Conservation (phyloP, 2,113 vertebrate species). For the Sphaerodactylus townsendi region DNA sequence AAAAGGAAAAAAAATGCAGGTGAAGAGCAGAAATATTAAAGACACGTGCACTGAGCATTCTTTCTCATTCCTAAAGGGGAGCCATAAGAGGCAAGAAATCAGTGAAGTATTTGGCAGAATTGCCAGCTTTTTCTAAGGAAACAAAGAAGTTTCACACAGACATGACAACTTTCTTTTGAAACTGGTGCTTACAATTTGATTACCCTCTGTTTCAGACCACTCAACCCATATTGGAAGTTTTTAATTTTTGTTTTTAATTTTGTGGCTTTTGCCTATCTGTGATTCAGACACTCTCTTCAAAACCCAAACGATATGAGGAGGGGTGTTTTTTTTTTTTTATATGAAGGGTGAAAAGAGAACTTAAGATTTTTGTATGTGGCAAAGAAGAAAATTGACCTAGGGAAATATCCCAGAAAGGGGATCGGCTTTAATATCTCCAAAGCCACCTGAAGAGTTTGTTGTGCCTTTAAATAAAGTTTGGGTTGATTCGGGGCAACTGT, state of each 20-base stretch:
- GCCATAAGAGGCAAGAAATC: slow-evolving; percentile 47
- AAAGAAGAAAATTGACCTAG: slow-evolving; percentile 41
- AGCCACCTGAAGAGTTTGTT: slow-evolving; percentile 79
- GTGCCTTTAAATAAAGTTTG: slow-evolving; percentile 82
- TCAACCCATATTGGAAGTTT: slow-evolving; percentile 61
- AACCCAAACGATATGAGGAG: slow-evolving; percentile 33
- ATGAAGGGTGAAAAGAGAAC: slow-evolving; percentile 55
- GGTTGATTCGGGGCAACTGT: slow-evolving; percentile 77
- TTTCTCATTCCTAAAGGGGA: slow-evolving; percentile 45
- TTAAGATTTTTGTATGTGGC: slow-evolving; percentile 44
- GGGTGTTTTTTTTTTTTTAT: slow-evolving; percentile 59
- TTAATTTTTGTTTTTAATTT: slow-evolving; percentile 69
- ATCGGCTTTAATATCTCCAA: slow-evolving; percentile 69
- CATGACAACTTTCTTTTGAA: slow-evolving; percentile 64
- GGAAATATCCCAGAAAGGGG: slow-evolving; percentile 63
- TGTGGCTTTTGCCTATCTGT: slow-evolving; percentile 65
- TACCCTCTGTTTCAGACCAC: slow-evolving; percentile 75
- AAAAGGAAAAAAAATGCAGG: slow-evolving; percentile 39
- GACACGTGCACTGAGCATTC: slow-evolving; percentile 55
- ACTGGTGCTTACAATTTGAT: slow-evolving; percentile 80
- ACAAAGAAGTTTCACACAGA: slow-evolving; percentile 61
- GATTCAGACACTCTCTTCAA: slow-evolving; percentile 49
- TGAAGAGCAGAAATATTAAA: slow-evolving; percentile 54
- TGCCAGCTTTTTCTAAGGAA: slow-evolving; percentile 48
- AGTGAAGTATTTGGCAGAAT: slow-evolving; percentile 50